Evolutionary conservation across 2,113 vertebrate genomes (phyloP).

Genomic region (Maylandia zebra): DNA sequence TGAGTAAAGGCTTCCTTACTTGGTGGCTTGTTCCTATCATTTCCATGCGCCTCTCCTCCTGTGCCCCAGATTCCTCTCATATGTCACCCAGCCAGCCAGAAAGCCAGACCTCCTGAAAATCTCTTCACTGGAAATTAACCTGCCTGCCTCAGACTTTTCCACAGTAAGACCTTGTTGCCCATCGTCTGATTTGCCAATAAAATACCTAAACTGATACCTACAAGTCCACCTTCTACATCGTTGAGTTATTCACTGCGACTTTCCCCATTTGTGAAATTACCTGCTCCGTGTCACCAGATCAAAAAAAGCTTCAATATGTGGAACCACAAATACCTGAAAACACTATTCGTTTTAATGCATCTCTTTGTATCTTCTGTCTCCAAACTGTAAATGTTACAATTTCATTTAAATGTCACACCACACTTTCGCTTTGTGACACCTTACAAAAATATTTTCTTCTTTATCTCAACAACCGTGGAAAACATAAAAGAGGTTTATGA

Average conservation of each 20-base stretch:
- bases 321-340: background rate
- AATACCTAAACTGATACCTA: background rate
- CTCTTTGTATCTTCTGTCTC: background rate
- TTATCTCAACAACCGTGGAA: background rate
- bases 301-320: background rate
- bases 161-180: background rate
- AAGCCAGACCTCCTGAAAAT: accelerated
- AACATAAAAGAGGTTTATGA: background rate
- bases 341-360: accelerated
- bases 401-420: background rate
- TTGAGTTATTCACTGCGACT: accelerated
- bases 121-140: background rate
- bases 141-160: background rate
- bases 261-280: background rate
- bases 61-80: background rate
- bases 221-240: background rate
- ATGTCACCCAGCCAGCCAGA: background rate
- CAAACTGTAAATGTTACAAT: background rate
- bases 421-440: background rate
- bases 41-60: accelerated
- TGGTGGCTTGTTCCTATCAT: background rate
- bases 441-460: accelerated
- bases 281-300: background rate
- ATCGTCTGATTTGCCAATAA: background rate
- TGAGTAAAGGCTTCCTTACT: background rate